Conservation (phyloP, 1,140 invertebrate species). For the Musca domestica region DNA sequence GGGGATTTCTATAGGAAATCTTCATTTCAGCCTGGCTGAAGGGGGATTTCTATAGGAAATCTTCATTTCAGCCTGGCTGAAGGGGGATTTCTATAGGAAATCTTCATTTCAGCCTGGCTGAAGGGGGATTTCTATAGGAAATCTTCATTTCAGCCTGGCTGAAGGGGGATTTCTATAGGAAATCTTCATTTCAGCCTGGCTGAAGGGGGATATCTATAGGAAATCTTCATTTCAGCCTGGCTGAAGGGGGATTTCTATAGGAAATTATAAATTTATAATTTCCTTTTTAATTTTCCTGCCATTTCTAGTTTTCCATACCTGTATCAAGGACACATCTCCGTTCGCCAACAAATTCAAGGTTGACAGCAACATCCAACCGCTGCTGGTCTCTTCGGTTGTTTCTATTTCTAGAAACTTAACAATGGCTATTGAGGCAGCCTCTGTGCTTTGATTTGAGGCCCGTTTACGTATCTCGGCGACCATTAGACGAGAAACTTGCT, state of each 20-base stretch:
- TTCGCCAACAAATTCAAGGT: conserved; percentile 87
- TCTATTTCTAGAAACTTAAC: conserved; percentile 94
- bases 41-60: too few relatives aligned
- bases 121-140: too few relatives aligned
- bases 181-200: not conserved
- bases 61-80: too few relatives aligned
- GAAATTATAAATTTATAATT: not conserved
- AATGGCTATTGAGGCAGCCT: conserved; percentile 92
- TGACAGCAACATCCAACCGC: conserved; percentile 94
- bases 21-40: too few relatives aligned
- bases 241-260: not conserved
- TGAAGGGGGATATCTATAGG: not conserved
- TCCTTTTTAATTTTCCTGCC: not conserved
- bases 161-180: not conserved
- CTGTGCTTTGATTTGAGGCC: conserved; percentile 93
- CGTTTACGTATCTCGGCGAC: conserved; percentile 90
- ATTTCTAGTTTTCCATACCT: conserved; percentile 63
- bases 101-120: too few relatives aligned
- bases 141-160: too few relatives aligned
- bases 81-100: too few relatives aligned
- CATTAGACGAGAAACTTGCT: conserved; percentile 92
- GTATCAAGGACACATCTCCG: conserved; percentile 74
- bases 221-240: not conserved
- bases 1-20: too few relatives aligned
- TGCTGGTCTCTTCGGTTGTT: conserved; percentile 87